phyloP scores from a whole-genome alignment of 2,888 invertebrate genomes.

The Drosophila diplacantha region DNA sequence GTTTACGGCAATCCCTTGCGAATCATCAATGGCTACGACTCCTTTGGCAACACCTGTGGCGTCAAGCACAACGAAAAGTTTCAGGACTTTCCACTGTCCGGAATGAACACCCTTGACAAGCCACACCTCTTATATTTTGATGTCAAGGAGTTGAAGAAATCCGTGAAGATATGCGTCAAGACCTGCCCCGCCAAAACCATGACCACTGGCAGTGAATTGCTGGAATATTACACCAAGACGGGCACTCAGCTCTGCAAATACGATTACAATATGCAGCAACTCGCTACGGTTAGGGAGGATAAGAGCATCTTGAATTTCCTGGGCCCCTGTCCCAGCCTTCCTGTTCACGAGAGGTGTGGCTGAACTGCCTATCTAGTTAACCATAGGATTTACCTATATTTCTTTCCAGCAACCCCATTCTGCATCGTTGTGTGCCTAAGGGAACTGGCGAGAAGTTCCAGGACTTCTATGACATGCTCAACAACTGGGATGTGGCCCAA shows the following conservation, averaged over 20 bases:
- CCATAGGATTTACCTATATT: too few relatives aligned
- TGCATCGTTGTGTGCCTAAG: slow-evolving; percentile 92
- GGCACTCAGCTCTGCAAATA: slow-evolving; percentile 88
- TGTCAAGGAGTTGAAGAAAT: slow-evolving; percentile 84
- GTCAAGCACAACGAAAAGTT: slow-evolving; percentile 87
- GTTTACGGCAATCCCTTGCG: slow-evolving; percentile 92
- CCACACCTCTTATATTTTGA: slow-evolving; percentile 91
- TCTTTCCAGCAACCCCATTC: slow-evolving; percentile 82
- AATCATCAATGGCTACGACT: slow-evolving; percentile 93
- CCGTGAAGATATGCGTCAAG: slow-evolving; percentile 93
- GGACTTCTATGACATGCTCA: slow-evolving; percentile 88
- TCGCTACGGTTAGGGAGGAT: slow-evolving; percentile 75
- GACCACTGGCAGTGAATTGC: slow-evolving; percentile 82
- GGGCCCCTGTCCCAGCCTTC: slow-evolving; percentile 88
- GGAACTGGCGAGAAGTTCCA: slow-evolving; percentile 82
- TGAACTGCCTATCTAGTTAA: neutral
- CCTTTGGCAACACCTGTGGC: slow-evolving; percentile 96
- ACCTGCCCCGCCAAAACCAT: slow-evolving; percentile 87
- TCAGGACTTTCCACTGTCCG: slow-evolving; percentile 86
- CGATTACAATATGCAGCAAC: slow-evolving; percentile 81
- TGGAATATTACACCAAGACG: slow-evolving; percentile 84
- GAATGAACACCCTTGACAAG: slow-evolving; percentile 87
- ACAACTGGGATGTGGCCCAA: slow-evolving; percentile 92
- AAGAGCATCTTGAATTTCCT: slow-evolving; percentile 78
- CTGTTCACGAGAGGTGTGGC: slow-evolving; percentile 84